A percentile compares a stretch with the other conserved stretches of the same genome.
Evolutionary conservation across 2,888 invertebrate genomes (phyloP).

Genomic region (Apodemia hepburni): DNA sequence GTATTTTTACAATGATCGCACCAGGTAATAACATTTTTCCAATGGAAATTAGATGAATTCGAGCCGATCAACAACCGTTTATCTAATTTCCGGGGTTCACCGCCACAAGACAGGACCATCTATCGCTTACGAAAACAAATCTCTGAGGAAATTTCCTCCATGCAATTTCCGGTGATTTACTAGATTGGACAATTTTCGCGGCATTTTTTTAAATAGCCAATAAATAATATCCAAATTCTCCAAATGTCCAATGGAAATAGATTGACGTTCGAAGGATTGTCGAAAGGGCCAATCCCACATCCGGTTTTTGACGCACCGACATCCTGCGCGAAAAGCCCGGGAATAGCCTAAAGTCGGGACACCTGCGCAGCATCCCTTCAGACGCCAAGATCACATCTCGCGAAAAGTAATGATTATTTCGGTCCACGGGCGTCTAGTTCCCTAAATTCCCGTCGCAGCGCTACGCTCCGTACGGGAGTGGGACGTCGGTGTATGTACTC

Average conservation of each 20-base stretch:
- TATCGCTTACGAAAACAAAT: conserved; percentile 68
- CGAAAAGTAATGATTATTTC: conserved; percentile 81
- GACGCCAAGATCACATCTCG: conserved; percentile 75
- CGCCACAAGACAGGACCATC: conserved; percentile 51
- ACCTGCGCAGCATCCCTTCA: conserved; percentile 70
- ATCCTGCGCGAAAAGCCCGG: conserved; percentile 76
- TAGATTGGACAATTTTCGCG: conserved; percentile 58
- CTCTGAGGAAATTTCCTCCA: conserved; percentile 70
- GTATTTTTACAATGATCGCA: conserved; percentile 7
- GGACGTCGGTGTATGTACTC: conserved; percentile 58
- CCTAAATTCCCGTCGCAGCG: conserved; percentile 68
- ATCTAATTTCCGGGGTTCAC: conserved; percentile 60
- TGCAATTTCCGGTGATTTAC: conserved; percentile 61
- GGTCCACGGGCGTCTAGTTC: conserved; percentile 70
- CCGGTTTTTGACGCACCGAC: conserved; percentile 56
- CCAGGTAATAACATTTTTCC: conserved; percentile 31
- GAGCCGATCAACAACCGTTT: conserved; percentile 44
- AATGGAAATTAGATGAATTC: conserved; percentile 43
- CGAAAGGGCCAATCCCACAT: conserved; percentile 63
- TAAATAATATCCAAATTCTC: conserved; percentile 34
- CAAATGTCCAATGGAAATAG: conserved; percentile 47
- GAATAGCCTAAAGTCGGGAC: conserved; percentile 57
- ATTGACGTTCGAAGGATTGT: conserved; percentile 49
- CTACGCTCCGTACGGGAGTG: conserved; percentile 50
- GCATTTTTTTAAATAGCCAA: conserved; percentile 52